Base-by-base conservation (phyloP, 1,140 invertebrate genomes). In the Danaus melanippus region DNA sequence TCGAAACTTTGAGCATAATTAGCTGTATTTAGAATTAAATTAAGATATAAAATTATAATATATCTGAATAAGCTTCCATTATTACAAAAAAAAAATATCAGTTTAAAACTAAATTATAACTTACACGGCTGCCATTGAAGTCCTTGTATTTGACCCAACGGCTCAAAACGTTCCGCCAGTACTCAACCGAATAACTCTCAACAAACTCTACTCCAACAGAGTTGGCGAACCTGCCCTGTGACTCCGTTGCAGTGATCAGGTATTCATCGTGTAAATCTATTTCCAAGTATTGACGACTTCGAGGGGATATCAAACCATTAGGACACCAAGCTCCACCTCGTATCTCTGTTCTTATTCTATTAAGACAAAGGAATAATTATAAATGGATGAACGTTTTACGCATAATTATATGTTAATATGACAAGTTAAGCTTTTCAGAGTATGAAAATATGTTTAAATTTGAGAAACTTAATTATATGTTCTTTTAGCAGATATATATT, bases 291-390 rank as follows among this genome's bases (percentile, higher is more conserved):
- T 98, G 96, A 9, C 93, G 90, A 12, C 93, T 90, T 47, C 91
- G 89, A 12, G 89, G 90, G 62, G 90, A 90, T 58, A 94, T 93
- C 66, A 94, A 91, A 1, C 91, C 90, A 63, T 93, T 92, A 0
- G 97, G 96, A 86, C 97, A 98, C 97, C 97, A 98, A 0, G 97
- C 96, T 1, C 97, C 97, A 1, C 96, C 95, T 64, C 94, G 94
- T 62, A 92, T 92, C 74, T 98, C 96, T 40, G 92, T 92, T 1
- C 94, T 90, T 64, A 97, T 91, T 79, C 96, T 97, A 88, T 42
- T 58, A 46, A 32, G 21, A 32, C 21, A 32, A 32, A 32, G 21
- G 21, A 32, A 32, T 32, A 32, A 32, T 32, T 32, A 32, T 32
- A 8, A 32, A 32, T 32, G 21, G 21, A 32, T 32, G 6, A 32